A percentile compares a stretch with the other conserved stretches of the same genome.
Evolutionary conservation across 2,888 invertebrate genomes (phyloP).

Genomic region (Vesta saturnalis): DNA sequence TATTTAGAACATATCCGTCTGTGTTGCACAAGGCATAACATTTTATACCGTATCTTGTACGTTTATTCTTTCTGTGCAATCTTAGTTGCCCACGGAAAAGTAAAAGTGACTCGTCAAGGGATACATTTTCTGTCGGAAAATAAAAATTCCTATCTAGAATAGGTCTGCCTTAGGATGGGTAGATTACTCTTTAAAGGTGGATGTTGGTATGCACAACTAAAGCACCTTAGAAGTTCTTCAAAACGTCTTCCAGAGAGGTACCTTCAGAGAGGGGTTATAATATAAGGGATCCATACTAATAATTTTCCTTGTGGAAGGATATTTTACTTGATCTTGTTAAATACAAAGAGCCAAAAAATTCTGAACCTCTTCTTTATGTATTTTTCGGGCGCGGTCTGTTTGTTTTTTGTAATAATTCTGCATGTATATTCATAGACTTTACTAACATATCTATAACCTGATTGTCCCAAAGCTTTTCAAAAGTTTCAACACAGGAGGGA

Average conservation of each 20-base stretch:
- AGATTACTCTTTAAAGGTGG: neutral
- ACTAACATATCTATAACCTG: neutral
- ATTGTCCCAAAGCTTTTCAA: neutral
- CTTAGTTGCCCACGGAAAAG: neutral
- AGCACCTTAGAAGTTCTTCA: neutral
- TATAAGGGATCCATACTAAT: neutral
- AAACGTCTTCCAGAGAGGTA: neutral
- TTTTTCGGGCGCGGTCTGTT: neutral
- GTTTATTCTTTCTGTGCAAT: slow-evolving; percentile 1
- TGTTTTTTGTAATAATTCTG: too few relatives aligned
- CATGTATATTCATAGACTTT: neutral
- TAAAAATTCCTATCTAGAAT: neutral
- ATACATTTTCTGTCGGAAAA: neutral
- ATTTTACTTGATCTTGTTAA: neutral
- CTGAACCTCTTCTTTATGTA: neutral
- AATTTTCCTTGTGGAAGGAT: neutral
- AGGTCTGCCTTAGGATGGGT: neutral
- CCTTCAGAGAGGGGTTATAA: neutral
- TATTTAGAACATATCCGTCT: too few relatives aligned
- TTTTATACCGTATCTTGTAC: neutral
- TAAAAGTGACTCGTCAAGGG: neutral
- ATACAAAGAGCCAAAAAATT: neutral
- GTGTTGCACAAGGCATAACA: neutral
- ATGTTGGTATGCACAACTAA: neutral
- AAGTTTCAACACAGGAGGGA: too few relatives aligned